phyloP scores from a whole-genome alignment of 2,797 vertebrate genomes.

The Pterois miles region DNA sequence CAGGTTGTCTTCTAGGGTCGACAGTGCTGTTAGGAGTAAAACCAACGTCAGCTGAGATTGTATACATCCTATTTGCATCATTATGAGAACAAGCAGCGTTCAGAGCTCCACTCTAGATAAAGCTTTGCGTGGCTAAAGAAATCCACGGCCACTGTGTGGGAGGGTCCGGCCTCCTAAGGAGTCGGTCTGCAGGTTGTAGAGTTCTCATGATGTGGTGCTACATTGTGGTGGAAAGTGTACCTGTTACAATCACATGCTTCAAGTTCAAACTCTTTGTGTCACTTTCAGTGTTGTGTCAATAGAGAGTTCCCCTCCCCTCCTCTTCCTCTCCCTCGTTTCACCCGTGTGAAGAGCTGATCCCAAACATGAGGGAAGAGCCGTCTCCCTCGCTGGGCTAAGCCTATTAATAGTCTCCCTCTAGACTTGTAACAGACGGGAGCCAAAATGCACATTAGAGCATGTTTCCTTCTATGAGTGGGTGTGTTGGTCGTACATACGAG shows the following conservation, averaged over 20 bases:
- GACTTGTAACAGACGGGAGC: constrained; percentile 41
- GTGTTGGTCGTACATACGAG: constrained; percentile 22
- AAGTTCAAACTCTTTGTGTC: constrained; percentile 52
- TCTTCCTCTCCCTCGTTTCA: constrained; percentile 13
- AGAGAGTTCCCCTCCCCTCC: constrained; percentile 14
- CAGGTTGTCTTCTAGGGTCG: neutral
- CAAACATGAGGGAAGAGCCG: constrained; percentile 61
- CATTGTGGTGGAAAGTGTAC: neutral
- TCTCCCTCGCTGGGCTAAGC: constrained; percentile 61
- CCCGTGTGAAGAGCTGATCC: constrained; percentile 61
- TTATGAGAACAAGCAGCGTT: neutral
- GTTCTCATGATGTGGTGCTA: too few relatives aligned
- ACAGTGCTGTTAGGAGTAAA: neutral
- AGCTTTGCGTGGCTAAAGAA: neutral
- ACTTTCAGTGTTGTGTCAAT: constrained; percentile 62
- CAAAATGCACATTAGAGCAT: constrained; percentile 39
- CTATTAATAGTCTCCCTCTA: constrained; percentile 75
- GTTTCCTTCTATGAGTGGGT: constrained; percentile 26
- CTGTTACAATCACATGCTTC: neutral
- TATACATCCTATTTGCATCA: neutral
- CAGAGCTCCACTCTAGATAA: neutral
- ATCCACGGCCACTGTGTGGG: constrained; percentile 15
- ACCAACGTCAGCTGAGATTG: neutral
- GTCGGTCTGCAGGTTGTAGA: constrained; percentile 19
- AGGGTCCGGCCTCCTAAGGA: constrained; percentile 32